Base-by-base conservation (phyloP, 2,113 vertebrate genomes). In the Leptobrachium leishanense region DNA sequence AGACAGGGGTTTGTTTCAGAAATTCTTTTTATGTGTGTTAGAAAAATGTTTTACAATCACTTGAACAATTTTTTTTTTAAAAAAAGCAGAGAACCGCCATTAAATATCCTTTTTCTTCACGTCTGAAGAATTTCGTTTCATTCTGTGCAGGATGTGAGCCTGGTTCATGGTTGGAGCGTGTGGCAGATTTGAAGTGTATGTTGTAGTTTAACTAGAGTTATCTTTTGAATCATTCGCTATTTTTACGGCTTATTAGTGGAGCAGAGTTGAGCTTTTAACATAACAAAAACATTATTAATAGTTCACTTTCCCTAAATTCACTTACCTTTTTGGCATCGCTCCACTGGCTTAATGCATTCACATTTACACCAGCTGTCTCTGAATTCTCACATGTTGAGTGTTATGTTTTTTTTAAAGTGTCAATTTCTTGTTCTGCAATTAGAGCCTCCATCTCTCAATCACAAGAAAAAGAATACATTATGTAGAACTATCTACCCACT, bases 201-300 rank as follows among this genome's bases (percentile, higher is more conserved):
- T 50, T 50, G 46, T 50, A 50, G 46, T 50, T 50, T 50, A 59
- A 12, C 11, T 59, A 15, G 13, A 59, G 13, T 59, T 59, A 59
- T 59, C 55, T 15, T 11, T 12, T 59, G 55, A 59, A 59, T 59
- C 55, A 1, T 59, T 59, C 9, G 55, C 55, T 59, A 11, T 59
- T 59, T 59, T 12, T 59, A 50, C 1, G 8, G 46, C 46, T 8
- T 50, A 50, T 50, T 50, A 50, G 46, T 8, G 8, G 46, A 50
- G 46, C 8, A 50, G 46, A 50, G 55, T 59, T 59, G 55, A 59
- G 55, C 55, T 59, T 59, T 59, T 59, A 59, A 59, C 55, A 57
- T 57, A 57, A 57, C 55, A 57, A 57, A 57, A 57, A 57, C 55
- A 59, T 11, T 13, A 59, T 59, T 59, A 59, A 59, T 59, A 59